Conservation (phyloP, 2,113 vertebrate species). For the Theropithecus gelada region DNA sequence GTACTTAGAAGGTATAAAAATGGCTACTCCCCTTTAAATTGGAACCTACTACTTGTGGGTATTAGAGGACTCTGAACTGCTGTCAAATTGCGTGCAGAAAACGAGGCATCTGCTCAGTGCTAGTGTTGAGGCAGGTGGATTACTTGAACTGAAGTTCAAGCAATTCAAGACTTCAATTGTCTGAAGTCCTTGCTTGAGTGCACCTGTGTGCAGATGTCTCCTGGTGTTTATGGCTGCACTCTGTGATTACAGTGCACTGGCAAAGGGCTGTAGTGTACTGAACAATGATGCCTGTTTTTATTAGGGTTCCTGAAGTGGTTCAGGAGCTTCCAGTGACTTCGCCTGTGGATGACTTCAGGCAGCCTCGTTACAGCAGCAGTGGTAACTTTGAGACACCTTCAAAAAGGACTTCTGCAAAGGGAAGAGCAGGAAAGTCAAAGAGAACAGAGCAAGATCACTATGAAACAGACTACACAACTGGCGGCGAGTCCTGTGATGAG, state of each 20-base stretch:
- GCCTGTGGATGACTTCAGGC: constrained; percentile 64
- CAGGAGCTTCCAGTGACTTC: constrained; percentile 68
- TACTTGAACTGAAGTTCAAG: no score
- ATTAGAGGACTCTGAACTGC: neutral
- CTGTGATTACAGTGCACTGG: neutral
- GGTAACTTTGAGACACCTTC: constrained; percentile 83
- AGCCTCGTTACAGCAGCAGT: constrained; percentile 75
- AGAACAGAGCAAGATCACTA: constrained; percentile 83
- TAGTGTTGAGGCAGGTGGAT: no score
- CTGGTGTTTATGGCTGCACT: neutral
- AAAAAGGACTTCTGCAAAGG: constrained; percentile 76
- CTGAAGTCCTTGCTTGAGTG: neutral
- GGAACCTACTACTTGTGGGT: neutral
- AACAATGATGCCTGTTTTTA: neutral
- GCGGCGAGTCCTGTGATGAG: constrained; percentile 91
- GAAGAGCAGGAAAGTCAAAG: constrained; percentile 69
- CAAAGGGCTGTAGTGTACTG: neutral
- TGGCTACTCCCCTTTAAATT: neutral
- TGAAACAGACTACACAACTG: constrained; percentile 88
- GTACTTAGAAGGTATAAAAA: neutral
- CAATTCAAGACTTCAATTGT: no score
- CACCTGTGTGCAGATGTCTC: accelerated
- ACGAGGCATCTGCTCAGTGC: accelerated
- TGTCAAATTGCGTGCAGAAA: neutral
- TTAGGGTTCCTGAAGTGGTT: constrained; percentile 71